Evolutionary conservation across 2,797 vertebrate genomes (phyloP).

Genomic region (Amblyraja radiata): DNA sequence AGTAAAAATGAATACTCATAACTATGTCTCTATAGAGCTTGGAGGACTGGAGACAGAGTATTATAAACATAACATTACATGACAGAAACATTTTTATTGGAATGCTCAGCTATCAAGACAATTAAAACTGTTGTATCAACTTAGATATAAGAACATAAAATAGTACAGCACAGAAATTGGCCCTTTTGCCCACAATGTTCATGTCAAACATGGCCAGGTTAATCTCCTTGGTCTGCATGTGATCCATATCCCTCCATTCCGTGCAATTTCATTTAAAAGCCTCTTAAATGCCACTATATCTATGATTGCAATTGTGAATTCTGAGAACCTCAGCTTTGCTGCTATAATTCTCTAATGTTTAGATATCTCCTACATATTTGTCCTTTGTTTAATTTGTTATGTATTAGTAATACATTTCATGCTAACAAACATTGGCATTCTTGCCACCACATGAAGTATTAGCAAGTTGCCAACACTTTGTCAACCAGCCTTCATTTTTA

Average conservation of each 20-base stretch:
- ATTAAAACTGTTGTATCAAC: neutral
- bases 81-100: neutral
- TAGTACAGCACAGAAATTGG: no score
- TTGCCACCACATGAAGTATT: neutral
- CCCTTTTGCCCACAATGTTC: no score
- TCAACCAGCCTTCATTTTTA: neutral
- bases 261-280: no score
- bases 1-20: neutral
- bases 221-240: no score
- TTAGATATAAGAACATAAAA: neutral
- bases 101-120: neutral
- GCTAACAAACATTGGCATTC: neutral
- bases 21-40: neutral
- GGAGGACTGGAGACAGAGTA: neutral
- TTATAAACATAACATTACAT: neutral
- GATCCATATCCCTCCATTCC: no score
- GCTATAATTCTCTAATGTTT: neutral
- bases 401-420: neutral
- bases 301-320: neutral
- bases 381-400: neutral
- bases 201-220: no score
- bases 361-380: neutral
- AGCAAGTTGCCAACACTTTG: neutral
- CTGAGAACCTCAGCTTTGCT: neutral
- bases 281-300: no score